phyloP scores from a whole-genome alignment of 23 tunicate species.

The Ciona savignyi region DNA sequence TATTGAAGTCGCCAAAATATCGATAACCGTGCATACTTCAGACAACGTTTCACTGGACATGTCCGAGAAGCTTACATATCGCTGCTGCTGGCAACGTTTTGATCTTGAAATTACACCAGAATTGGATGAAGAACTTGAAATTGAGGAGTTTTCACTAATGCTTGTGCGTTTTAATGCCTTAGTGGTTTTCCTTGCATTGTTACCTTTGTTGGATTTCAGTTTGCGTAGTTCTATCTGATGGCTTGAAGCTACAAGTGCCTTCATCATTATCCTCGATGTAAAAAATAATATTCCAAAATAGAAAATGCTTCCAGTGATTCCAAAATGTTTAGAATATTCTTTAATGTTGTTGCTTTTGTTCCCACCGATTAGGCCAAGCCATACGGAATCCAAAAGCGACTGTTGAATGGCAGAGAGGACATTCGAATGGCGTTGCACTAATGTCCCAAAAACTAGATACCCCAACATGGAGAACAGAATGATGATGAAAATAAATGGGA shows the following conservation, averaged over 20 bases:
- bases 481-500: constrained; percentile 2
- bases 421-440: neutral
- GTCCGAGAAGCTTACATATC: neutral
- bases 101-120: constrained; percentile 4
- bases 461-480: constrained; percentile 5
- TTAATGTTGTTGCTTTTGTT: neutral
- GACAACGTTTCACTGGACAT: neutral
- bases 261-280: constrained; percentile 14
- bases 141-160: neutral
- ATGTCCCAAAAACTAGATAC: constrained; percentile 5
- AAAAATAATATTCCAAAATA: constrained; percentile 17
- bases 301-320: neutral
- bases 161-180: neutral
- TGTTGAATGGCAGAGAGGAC: neutral
- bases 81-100: neutral
- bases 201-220: neutral
- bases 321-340: neutral
- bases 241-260: constrained; percentile 27
- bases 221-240: constrained; percentile 9
- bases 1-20: neutral
- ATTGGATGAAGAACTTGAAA: neutral
- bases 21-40: neutral
- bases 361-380: constrained; percentile 8
- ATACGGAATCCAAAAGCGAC: neutral
- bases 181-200: neutral